Percentiles rank a stretch among this genome's conserved stretches.
Conservation (phyloP, 2,888 invertebrate genomes). For the Stenichneumon culpator region DNA sequence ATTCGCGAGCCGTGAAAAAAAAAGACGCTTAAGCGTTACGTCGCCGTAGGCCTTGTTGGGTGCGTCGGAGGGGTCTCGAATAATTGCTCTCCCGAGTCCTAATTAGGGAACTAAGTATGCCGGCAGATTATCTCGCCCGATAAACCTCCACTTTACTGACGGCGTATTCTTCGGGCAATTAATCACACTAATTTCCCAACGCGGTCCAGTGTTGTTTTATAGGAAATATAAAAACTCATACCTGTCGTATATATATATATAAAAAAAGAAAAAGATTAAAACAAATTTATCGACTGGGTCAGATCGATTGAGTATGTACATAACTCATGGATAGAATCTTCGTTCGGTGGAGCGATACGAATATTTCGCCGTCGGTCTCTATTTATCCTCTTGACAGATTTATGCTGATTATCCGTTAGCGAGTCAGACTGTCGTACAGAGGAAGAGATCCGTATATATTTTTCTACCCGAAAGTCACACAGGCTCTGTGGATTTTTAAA, state of each 20-base stretch:
- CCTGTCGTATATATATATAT: background rate
- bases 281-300: background rate
- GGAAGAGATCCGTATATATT: constrained; percentile 1
- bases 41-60: constrained; percentile 1
- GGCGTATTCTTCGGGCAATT: background rate
- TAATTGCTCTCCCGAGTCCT: constrained; percentile 24
- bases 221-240: background rate
- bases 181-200: background rate
- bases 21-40: background rate
- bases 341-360: background rate
- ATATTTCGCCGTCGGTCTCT: background rate
- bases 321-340: background rate
- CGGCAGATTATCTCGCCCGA: constrained; percentile 23
- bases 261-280: background rate
- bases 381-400: constrained; percentile 39
- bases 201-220: background rate
- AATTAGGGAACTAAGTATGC: constrained; percentile 28
- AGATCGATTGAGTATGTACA: background rate
- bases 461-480: constrained; percentile 8
- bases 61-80: background rate
- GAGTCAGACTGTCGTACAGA: background rate
- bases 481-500: constrained; percentile 67
- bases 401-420: constrained; percentile 67
- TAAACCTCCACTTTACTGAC: constrained; percentile 3
- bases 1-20: background rate